Evolutionary conservation across 2,113 vertebrate species (phyloP).

Genomic region (Machaerirhynchus nigripectus): DNA sequence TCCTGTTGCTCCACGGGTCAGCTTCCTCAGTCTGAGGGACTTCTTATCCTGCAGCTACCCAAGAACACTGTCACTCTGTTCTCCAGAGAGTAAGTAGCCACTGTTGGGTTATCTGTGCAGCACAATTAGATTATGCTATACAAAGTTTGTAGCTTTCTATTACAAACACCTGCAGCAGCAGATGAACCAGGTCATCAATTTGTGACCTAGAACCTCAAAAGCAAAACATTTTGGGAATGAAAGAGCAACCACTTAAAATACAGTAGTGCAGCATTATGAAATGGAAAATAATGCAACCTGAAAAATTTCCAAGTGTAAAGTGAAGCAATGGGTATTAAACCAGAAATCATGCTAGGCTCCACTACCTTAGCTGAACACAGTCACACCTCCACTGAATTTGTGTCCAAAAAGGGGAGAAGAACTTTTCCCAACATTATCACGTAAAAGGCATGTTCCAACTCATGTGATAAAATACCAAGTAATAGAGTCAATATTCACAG

Average conservation of each 20-base stretch:
- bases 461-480: not conserved
- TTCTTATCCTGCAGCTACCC: not conserved
- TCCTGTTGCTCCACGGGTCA: not conserved
- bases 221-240: not conserved
- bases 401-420: not conserved
- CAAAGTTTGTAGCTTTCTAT: not conserved
- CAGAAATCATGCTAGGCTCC: not conserved
- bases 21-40: not conserved
- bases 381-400: not conserved
- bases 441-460: not conserved
- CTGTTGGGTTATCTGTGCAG: not conserved
- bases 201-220: not conserved
- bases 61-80: not conserved
- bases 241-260: not conserved
- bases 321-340: not conserved
- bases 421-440: not conserved
- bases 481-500: not conserved
- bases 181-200: not conserved
- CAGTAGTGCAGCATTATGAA: not conserved
- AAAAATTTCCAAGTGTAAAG: not conserved
- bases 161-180: not conserved
- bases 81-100: not conserved
- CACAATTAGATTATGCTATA: not conserved
- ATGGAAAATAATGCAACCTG: not conserved
- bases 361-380: not conserved